These are phyloP conservation scores for Synodontis membranacea DNA, from an alignment of 2,113 vertebrate species.

Conservation along the genomic window DNA sequence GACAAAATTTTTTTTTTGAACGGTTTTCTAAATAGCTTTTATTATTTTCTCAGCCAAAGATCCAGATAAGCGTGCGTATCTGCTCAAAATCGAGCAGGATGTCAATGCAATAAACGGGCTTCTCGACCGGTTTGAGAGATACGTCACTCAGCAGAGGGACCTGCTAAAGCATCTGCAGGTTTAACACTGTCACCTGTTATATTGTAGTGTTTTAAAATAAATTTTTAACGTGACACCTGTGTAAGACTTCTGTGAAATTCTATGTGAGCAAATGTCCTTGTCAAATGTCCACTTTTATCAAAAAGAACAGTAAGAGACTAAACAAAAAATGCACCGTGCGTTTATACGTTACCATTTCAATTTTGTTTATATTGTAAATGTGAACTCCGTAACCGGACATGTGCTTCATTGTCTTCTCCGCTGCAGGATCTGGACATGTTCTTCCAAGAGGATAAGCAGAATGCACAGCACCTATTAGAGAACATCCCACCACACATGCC, in stretches of 20 bases:
- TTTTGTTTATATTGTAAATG: neutral
- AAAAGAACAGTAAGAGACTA: neutral
- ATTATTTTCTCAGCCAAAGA: slow-evolving; percentile 61
- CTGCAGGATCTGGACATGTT: slow-evolving; percentile 64
- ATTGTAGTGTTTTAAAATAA: neutral
- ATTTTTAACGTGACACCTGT: neutral
- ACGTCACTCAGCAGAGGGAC: slow-evolving; percentile 61
- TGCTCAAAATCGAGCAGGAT: slow-evolving; percentile 67
- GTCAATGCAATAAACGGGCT: slow-evolving; percentile 59
- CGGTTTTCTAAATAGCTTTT: neutral
- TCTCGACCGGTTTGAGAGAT: slow-evolving; percentile 68
- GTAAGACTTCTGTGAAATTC: neutral
- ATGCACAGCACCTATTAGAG: slow-evolving; percentile 65
- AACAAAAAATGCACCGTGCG: neutral
- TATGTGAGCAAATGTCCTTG: neutral
- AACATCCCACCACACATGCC: slow-evolving; percentile 72
- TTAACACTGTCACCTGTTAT: neutral
- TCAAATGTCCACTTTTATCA: neutral
- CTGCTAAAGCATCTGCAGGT: slow-evolving; percentile 69
- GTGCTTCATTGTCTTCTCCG: slow-evolving; percentile 21
- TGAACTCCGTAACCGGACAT: neutral
- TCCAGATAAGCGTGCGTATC: slow-evolving; percentile 57
- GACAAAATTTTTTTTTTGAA: neutral
- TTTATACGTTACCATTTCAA: neutral
- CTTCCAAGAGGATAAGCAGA: slow-evolving; percentile 57